These are phyloP conservation scores for Manduca sexta DNA, from an alignment of 1,140 invertebrate species.

Conservation along the genomic window DNA sequence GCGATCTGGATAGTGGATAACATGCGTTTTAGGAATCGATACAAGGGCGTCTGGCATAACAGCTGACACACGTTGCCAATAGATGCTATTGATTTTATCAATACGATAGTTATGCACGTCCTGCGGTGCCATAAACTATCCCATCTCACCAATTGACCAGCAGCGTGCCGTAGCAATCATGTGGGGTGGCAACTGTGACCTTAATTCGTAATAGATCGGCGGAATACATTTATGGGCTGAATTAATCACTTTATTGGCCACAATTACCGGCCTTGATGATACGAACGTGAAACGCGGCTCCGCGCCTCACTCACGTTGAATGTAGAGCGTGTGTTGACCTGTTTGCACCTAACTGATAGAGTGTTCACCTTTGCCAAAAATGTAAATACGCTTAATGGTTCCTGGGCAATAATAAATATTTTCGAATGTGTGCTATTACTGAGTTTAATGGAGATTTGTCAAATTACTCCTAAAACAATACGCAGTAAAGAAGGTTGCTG, in stretches of 20 bases:
- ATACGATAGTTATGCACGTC: slow-evolving; percentile 4
- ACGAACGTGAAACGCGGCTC: slow-evolving; percentile 30
- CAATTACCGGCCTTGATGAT: slow-evolving; percentile 33
- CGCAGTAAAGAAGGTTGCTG: too few species aligned
- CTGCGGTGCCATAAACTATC: slow-evolving; percentile 26
- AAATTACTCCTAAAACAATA: too few species aligned
- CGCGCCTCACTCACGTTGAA: too few species aligned
- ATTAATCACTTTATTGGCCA: slow-evolving; percentile 60
- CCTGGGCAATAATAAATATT: too few species aligned
- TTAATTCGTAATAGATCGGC: slow-evolving; percentile 54
- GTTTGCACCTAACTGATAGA: not conserved
- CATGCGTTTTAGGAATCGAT: too few species aligned
- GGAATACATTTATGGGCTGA: slow-evolving; percentile 49
- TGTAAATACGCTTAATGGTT: too few species aligned
- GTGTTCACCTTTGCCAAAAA: too few species aligned
- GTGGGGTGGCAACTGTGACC: slow-evolving; percentile 37
- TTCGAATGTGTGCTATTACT: too few species aligned
- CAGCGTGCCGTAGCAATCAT: slow-evolving; percentile 24
- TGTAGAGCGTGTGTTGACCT: slow-evolving; percentile 38
- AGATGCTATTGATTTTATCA: slow-evolving; percentile 1
- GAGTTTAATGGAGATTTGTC: too few species aligned
- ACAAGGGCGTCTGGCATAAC: too few species aligned
- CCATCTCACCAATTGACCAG: slow-evolving; percentile 24
- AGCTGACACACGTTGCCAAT: too few species aligned
- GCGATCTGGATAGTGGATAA: too few species aligned